These are phyloP conservation scores for Sturnus vulgaris DNA, from an alignment of 2,113 vertebrate species.

Conservation along the genomic window DNA sequence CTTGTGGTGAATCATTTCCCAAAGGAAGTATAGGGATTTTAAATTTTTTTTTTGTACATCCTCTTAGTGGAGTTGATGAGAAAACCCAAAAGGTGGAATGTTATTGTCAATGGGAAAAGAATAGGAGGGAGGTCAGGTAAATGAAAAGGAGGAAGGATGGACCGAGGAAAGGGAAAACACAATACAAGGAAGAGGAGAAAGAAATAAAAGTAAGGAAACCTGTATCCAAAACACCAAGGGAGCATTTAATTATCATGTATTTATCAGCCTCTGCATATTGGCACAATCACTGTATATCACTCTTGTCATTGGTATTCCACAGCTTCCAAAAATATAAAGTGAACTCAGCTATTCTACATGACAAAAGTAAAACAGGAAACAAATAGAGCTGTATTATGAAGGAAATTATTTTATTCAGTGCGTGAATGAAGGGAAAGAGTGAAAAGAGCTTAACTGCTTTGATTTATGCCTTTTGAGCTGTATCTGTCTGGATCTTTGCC, in stretches of 20 bases:
- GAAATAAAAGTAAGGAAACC: neutral
- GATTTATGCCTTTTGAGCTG: neutral
- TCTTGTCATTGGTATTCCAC: neutral
- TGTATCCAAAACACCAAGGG: neutral
- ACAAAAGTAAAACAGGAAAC: neutral
- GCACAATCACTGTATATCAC: neutral
- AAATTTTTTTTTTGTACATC: neutral
- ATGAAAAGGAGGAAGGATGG: slow-evolving; percentile 24
- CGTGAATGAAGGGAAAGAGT: neutral
- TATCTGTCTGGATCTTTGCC: neutral
- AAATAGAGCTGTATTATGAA: neutral
- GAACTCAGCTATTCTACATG: neutral
- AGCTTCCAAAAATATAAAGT: neutral
- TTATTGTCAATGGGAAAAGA: neutral
- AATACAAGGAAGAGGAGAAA: neutral
- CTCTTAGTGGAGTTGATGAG: neutral
- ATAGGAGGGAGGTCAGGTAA: neutral
- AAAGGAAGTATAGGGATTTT: neutral
- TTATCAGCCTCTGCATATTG: neutral
- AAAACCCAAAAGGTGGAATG: neutral
- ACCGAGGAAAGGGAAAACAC: neutral
- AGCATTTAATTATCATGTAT: neutral
- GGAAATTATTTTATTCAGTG: neutral
- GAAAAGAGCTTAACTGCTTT: neutral
- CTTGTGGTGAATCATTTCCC: neutral